phyloP scores from a whole-genome alignment of 2,113 vertebrate species.

The Gobiocypris rarus region DNA sequence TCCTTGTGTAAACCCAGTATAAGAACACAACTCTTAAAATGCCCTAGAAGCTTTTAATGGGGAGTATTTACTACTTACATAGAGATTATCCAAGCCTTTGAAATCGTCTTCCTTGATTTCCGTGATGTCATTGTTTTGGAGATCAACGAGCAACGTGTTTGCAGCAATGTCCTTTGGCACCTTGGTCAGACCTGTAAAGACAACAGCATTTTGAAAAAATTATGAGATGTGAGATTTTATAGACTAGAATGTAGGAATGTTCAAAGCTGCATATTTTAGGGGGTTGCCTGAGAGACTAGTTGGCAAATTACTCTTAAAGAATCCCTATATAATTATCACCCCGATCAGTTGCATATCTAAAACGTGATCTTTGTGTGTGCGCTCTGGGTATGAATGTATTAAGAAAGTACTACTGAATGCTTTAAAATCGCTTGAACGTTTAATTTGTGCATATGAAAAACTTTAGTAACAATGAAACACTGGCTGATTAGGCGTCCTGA shows the following conservation, averaged over 20 bases:
- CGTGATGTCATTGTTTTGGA: constrained; percentile 97
- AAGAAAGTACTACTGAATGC: too few species aligned
- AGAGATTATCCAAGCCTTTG: constrained; percentile 81
- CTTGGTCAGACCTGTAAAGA: constrained; percentile 82
- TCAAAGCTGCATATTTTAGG: background rate
- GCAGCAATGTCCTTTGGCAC: constrained; percentile 89
- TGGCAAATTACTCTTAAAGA: background rate
- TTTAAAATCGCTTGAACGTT: too few species aligned
- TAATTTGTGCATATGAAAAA: too few species aligned
- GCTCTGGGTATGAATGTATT: too few species aligned
- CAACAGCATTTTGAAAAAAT: background rate
- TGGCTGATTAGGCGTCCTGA: too few species aligned
- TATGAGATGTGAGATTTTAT: background rate
- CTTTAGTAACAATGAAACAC: too few species aligned
- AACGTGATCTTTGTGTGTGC: background rate
- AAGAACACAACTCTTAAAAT: background rate
- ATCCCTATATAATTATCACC: background rate
- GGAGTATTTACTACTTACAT: constrained; percentile 78
- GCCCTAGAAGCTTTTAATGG: background rate
- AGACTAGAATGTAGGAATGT: background rate
- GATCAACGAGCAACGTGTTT: constrained; percentile 91
- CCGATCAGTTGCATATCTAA: background rate
- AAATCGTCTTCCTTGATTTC: constrained; percentile 96
- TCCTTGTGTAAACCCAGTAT: constrained; percentile 24
- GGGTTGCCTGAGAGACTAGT: background rate